Evolutionary conservation across 2,888 invertebrate genomes (phyloP), one percentile per base, ranked within the genome.

Genomic region (Notodonta ziczac): DNA sequence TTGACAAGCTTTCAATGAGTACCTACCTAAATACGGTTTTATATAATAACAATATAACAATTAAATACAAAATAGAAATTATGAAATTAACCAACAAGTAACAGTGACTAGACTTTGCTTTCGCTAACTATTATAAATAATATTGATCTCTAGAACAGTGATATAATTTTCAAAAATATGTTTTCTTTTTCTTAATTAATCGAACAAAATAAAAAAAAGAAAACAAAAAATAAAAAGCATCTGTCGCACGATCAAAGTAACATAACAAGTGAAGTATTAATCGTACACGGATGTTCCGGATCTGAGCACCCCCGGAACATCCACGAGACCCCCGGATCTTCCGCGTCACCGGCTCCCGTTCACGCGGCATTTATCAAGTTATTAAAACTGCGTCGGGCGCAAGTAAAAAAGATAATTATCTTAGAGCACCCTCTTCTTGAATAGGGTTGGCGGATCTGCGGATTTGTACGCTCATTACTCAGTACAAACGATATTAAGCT

Each of bases 351-450:
- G 87, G 82, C 91, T 91, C 92, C 89, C 93, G 91, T 92, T 87
- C 91, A 86, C 92, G 89, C 90, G 83, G 92, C 93, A 90, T 93
- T 93, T 92, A 91, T 91, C 93, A 86, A 88, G 89, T 88, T 92
- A 93, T 93, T 92, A 93, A 90, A 89, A 90, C 88, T 73, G 84
- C 83, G 82, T 84, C 84, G 90, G 91, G 88, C 86, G 87, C 85
- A 85, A 82, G 89, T 92, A 93, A 93, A 93, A 93, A 93, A 93
- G 93, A 93, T 93, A 93, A 93, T 93, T 93, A 93, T 93, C 93
- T 93, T 93, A 90, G 84, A 83, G 75, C 69, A 89, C 93, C 92
- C 92, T 89, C 86, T 85, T 92, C 91, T 93, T 92, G 72, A 69
- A 54, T 73, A 89, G 92, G 92, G 93, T 70, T 90, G 89, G 52